Percentiles rank a stretch among this genome's conserved stretches.
Conservation (phyloP, 2,797 vertebrate genomes). For the Alectoris magna region DNA sequence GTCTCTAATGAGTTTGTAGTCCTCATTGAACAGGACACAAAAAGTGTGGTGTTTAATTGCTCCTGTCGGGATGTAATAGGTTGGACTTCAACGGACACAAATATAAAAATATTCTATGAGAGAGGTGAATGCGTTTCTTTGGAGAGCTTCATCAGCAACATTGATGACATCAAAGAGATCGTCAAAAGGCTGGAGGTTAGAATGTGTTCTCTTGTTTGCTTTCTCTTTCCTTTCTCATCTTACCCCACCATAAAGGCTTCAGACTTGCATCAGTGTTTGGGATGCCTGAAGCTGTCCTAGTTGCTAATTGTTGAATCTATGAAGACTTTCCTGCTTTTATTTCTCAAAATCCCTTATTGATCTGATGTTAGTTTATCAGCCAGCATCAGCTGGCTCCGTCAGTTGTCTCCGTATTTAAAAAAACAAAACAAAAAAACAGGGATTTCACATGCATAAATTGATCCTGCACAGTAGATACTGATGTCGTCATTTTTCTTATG, state of each 20-base stretch:
- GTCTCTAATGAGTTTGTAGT: slow-evolving; percentile 95
- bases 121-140: slow-evolving; percentile 93
- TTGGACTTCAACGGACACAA: slow-evolving; percentile 93
- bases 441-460: not conserved
- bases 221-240: not conserved
- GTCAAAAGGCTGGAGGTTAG: slow-evolving; percentile 96
- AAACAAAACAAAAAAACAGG: not conserved
- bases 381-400: not conserved
- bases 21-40: slow-evolving; percentile 92
- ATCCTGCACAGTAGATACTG: not conserved
- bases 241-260: fast-evolving
- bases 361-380: not conserved
- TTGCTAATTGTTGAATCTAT: fast-evolving
- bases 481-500: not conserved
- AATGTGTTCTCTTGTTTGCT: slow-evolving; percentile 32
- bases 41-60: slow-evolving; percentile 93
- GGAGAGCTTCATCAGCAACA: slow-evolving; percentile 91
- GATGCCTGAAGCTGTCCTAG: not conserved
- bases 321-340: not conserved
- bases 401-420: not conserved
- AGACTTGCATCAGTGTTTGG: not conserved
- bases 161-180: slow-evolving; percentile 95
- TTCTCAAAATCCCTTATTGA: not conserved
- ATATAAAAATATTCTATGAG: slow-evolving; percentile 96
- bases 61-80: slow-evolving; percentile 95